A percentile compares a stretch with the other conserved stretches of the same genome.
phyloP scores from a whole-genome alignment of 2,113 vertebrate species.

The Anoplopoma fimbria region DNA sequence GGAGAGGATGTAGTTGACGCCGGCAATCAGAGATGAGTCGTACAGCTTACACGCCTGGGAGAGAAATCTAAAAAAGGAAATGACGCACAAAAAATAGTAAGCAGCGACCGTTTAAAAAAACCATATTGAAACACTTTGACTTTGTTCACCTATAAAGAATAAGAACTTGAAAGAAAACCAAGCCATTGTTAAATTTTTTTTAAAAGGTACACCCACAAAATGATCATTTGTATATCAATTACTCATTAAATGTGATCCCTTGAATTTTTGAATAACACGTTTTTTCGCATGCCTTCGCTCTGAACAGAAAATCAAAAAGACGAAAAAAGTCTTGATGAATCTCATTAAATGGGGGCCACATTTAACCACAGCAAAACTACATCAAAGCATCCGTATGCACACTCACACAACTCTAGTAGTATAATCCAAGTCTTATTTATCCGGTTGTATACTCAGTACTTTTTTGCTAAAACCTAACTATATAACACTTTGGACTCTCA shows the following conservation, averaged over 20 bases:
- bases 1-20: constrained; percentile 93
- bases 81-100: not conserved
- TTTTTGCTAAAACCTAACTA: too few species aligned
- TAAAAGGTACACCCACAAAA: not conserved
- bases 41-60: constrained; percentile 91
- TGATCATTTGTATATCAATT: not conserved
- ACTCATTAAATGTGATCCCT: not conserved
- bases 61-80: constrained; percentile 86
- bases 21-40: constrained; percentile 91
- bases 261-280: not conserved
- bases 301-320: not conserved
- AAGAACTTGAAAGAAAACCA: not conserved
- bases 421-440: too few species aligned
- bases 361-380: too few species aligned
- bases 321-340: not conserved
- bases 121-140: not conserved
- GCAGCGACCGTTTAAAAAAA: not conserved
- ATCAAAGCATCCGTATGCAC: too few species aligned
- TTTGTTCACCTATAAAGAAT: not conserved
- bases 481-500: too few species aligned
- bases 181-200: not conserved
- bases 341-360: too few species aligned
- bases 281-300: too few species aligned
- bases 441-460: too few species aligned
- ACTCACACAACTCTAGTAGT: too few species aligned